Evolutionary conservation across 2,888 invertebrate genomes (phyloP).

Genomic region (Calliphora vomitoria): DNA sequence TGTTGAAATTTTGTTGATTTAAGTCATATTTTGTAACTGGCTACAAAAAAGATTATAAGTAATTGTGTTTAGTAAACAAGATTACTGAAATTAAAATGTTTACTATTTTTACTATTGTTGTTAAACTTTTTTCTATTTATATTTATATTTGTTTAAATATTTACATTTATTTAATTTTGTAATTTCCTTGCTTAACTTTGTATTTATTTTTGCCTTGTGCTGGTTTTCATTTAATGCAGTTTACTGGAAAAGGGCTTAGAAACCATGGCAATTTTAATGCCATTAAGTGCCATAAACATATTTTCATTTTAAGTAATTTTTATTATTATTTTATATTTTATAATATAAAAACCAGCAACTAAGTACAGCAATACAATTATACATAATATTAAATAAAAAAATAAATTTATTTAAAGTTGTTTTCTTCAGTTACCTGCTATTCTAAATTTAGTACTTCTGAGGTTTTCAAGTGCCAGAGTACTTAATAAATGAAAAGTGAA

Average conservation of each 20-base stretch:
- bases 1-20: conserved; percentile 12
- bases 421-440: neutral
- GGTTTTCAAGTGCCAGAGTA: neutral
- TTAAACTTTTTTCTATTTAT: neutral
- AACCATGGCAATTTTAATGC: conserved; percentile 21
- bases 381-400: neutral
- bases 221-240: no score
- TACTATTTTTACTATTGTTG: neutral
- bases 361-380: neutral
- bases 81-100: neutral
- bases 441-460: neutral
- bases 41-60: neutral
- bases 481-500: neutral
- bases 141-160: neutral
- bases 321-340: neutral
- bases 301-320: neutral
- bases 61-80: neutral
- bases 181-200: neutral
- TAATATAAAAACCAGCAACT: neutral
- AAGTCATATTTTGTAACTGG: neutral
- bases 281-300: conserved; percentile 12
- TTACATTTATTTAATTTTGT: neutral
- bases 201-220: neutral
- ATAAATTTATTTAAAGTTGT: neutral
- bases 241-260: neutral